Base-by-base conservation (phyloP, 1,140 invertebrate genomes). In the Apolygus lucorum region DNA sequence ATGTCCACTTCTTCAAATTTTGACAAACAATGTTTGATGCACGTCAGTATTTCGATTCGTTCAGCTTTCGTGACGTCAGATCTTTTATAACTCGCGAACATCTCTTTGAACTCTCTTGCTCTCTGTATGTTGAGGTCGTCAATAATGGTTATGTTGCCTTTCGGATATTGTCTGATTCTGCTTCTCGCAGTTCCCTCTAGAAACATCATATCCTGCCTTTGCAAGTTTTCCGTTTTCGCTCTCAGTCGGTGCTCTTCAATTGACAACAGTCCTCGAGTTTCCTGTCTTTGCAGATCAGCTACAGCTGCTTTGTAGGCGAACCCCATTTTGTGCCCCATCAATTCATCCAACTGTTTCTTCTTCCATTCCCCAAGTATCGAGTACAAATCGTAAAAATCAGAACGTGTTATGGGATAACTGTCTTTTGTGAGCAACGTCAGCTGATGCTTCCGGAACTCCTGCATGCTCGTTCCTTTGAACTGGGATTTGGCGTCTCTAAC, bases 71-170 rank as follows among this genome's bases (percentile, higher is more conserved):
- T 28, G 4, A 34, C 29, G n/a, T 66, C 26, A 8, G 29, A 13
- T 17, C 29, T 66, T 42, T 14, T 21, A 34, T 66, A 66, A 17
- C 28, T 28, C 11, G 64, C n/a, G 29, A 66, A 66, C 8, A 66
- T 66, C 17, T 66, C 28, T 42, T 66, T 66, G 64, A 66, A 66
- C 17, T 66, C 64, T 66, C 64, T 28, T n/a, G 64, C 64, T 34
- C 64, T 28, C 26, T 66, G 64, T 13, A 24, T 34, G 27, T 28
- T n/a, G 8, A 66, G 34, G 8, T 28, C 29, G 27, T 66, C 64
- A 21, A 34, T 28, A n/a, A 66, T 66, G 17, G 64, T 66, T n/a
- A 66, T 29, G 27, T 66, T 28, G 27, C 64, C 64, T 42, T 66
- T 66, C n/a, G 27, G 28, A 21, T 66, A 66, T 34, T 26, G 64